These are phyloP conservation scores for Serrognathus titanus DNA, from an alignment of 2,888 invertebrate genomes.

Conservation along the genomic window DNA sequence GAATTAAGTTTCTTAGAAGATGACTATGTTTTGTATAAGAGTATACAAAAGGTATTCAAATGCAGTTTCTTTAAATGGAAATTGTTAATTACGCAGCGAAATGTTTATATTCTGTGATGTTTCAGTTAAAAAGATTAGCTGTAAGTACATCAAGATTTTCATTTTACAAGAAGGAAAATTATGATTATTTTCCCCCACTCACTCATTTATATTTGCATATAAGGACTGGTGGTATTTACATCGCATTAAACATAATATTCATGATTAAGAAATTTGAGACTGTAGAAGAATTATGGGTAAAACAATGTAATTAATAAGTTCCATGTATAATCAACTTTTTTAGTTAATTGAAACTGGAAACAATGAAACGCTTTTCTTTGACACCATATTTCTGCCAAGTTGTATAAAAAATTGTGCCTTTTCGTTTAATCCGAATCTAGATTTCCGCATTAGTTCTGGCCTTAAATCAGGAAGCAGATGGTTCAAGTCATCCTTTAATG, in stretches of 20 bases:
- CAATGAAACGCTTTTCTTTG: too few relatives aligned
- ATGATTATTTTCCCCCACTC: conserved; percentile 4
- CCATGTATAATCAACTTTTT: neutral
- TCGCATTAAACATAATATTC: conserved; percentile 3
- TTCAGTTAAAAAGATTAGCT: conserved; percentile 7
- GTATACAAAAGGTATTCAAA: conserved; percentile 2
- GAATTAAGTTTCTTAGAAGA: conserved; percentile 6
- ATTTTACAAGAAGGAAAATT: conserved; percentile 6
- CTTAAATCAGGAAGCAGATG: too few relatives aligned
- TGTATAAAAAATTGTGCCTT: too few relatives aligned
- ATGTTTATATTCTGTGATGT: neutral
- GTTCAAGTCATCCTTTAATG: too few relatives aligned
- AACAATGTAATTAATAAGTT: neutral
- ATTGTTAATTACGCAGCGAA: too few relatives aligned
- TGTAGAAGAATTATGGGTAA: conserved; percentile 10
- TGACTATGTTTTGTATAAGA: conserved; percentile 1
- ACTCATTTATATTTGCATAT: conserved; percentile 11
- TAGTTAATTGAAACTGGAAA: conserved; percentile 9
- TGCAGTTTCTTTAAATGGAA: neutral
- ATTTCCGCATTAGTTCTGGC: too few relatives aligned
- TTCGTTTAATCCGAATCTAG: too few relatives aligned
- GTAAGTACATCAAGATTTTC: conserved; percentile 5
- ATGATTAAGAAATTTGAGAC: neutral
- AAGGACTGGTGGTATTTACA: conserved; percentile 1
- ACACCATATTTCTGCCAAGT: too few relatives aligned